Percentiles rank a stretch among this genome's conserved stretches.
Conservation (phyloP, 2,888 invertebrate genomes). For the Mimachlamys varia region DNA sequence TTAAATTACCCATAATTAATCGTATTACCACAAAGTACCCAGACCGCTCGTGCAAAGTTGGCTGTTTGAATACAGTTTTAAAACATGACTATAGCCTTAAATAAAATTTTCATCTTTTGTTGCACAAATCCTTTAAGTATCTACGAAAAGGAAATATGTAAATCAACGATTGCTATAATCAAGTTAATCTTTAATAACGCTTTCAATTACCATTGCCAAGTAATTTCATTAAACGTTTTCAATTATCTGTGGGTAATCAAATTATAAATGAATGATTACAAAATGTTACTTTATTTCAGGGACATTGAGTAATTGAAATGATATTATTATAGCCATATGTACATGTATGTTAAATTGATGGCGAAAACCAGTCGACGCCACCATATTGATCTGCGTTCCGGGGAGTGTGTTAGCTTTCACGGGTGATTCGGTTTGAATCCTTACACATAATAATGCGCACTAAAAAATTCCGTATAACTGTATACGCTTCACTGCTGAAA, state of each 20-base stretch:
- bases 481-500: not conserved
- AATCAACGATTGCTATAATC: not conserved
- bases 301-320: not conserved
- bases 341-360: not conserved
- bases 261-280: not conserved
- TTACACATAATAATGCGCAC: not conserved
- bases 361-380: not conserved
- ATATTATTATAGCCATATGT: not conserved
- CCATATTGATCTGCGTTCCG: not conserved
- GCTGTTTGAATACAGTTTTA: too few relatives aligned
- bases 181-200: not conserved
- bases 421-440: not conserved
- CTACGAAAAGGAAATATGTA: not conserved
- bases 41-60: too few relatives aligned
- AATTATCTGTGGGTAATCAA: not conserved
- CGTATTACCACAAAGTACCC: too few relatives aligned
- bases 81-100: too few relatives aligned
- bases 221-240: not conserved
- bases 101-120: too few relatives aligned
- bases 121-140: too few relatives aligned
- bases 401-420: not conserved
- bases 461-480: not conserved
- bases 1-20: too few relatives aligned
- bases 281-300: not conserved
- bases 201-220: not conserved